phyloP scores from a whole-genome alignment of 2,797 vertebrate species.

The Steatocranus sp. region DNA sequence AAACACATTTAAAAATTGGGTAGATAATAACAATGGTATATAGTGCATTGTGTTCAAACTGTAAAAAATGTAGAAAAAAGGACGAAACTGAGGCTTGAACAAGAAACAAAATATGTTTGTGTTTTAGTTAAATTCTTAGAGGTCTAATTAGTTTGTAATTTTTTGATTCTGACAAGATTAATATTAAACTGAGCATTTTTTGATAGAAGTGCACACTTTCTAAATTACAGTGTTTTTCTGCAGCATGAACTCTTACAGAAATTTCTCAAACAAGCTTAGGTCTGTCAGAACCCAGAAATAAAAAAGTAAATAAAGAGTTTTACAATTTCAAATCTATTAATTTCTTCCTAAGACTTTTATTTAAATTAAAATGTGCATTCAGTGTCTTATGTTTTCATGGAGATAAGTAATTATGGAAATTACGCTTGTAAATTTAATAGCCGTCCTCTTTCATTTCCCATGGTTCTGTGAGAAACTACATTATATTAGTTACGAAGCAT shows the following conservation, averaged over 20 bases:
- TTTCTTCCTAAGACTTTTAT: neutral
- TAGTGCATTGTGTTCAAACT: neutral
- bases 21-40: neutral
- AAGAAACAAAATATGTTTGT: neutral
- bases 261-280: neutral
- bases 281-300: neutral
- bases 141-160: neutral
- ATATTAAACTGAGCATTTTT: neutral
- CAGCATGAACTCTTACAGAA: neutral
- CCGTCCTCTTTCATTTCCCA: neutral
- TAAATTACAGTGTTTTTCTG: neutral
- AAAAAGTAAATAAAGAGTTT: neutral
- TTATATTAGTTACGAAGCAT: neutral
- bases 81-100: rapidly evolving
- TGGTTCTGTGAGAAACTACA: neutral
- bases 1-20: neutral
- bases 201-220: neutral
- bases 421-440: neutral
- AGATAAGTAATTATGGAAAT: neutral
- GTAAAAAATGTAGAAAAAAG: neutral
- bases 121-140: neutral
- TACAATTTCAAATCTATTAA: neutral
- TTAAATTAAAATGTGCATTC: neutral
- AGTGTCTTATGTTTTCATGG: neutral
- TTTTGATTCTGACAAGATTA: neutral